Evolutionary conservation across 2,888 invertebrate species (phyloP), one percentile per base, ranked within the genome.

Genomic region (Branchipolynoe longqiensis): DNA sequence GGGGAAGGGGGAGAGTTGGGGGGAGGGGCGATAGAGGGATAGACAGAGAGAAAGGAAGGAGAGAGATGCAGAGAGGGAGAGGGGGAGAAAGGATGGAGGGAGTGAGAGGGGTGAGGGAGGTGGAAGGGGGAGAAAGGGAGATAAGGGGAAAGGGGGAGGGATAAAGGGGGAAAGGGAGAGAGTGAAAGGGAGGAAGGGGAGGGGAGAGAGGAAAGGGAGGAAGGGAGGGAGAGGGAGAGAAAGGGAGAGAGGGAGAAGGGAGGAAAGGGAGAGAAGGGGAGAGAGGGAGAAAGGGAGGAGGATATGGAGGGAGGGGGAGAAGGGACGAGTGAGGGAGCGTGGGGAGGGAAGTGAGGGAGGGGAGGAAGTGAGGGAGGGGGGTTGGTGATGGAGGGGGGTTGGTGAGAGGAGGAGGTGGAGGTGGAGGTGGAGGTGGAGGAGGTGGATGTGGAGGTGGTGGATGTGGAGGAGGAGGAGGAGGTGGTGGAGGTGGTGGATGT

Each of bases 181-280:
- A n/a, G n/a, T n/a, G n/a, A n/a, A n/a, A n/a, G n/a, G n/a, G n/a
- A n/a, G n/a, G n/a, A n/a, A n/a, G n/a, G 69, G 69, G 36, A 18
- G 69, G 69, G 38, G 38, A 36, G 69, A 38, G 69, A 1, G 48
- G 48, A 4, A 6, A 78, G 82, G 33, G 82, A 82, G 82, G n/a
- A 58, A 82, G 58, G 25, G 82, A 82, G 78, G 28, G 82, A 82
- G 82, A 28, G 82, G 58, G 82, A 36, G 82, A 82, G 82, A 28
- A 36, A 73, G 73, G 8, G 73, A 73, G 73, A 18, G 73, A 73
- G 73, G 8, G 73, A 73, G 73, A 18, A n/a, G n/a, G n/a, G n/a
- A n/a, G n/a, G n/a, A n/a, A n/a, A n/a, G 73, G n/a, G 73, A 8
- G 73, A 73, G 73, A 18, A 36, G n/a, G 73, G 8, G 73, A 73